Evolutionary conservation across 2,797 vertebrate species (phyloP).

Genomic region (Ficedula albicollis): DNA sequence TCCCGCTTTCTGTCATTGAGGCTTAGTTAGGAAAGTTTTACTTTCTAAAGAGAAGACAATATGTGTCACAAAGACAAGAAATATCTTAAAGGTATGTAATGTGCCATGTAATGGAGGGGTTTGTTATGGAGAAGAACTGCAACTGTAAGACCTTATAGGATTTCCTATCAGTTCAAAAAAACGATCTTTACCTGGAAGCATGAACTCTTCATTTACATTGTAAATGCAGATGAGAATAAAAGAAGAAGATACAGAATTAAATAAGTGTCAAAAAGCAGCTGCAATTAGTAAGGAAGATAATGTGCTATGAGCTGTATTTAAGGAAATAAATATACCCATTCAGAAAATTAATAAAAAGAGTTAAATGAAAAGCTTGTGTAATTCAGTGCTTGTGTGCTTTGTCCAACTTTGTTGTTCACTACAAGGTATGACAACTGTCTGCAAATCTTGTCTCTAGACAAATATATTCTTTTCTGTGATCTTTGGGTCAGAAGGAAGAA

Average conservation of each 20-base stretch:
- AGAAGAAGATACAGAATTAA: not conserved
- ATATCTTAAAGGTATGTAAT: not conserved
- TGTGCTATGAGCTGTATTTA: not conserved
- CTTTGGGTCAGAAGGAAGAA: not conserved
- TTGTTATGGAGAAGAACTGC: conserved; percentile 15
- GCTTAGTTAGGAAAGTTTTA: conserved; percentile 39
- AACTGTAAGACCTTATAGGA: not conserved
- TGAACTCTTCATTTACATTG: not conserved
- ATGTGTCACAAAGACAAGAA: conserved; percentile 16
- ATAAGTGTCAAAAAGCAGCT: not conserved
- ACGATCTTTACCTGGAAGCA: not conserved
- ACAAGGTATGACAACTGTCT: not conserved
- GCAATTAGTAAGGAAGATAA: not conserved
- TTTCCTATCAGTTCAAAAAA: conserved; percentile 22
- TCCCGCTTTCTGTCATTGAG: not conserved
- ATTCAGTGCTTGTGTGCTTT: not conserved
- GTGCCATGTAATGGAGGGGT: not conserved
- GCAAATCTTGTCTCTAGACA: not conserved
- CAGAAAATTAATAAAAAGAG: not conserved
- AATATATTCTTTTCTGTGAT: not conserved
- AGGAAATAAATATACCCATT: not conserved
- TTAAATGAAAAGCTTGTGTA: not conserved
- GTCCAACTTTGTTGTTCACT: not conserved
- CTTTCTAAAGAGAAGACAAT: not conserved
- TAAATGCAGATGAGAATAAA: not conserved